A percentile compares a stretch with the other conserved stretches of the same genome.
Conservation (phyloP, 2,797 vertebrate species). For the Enoplosus armatus region DNA sequence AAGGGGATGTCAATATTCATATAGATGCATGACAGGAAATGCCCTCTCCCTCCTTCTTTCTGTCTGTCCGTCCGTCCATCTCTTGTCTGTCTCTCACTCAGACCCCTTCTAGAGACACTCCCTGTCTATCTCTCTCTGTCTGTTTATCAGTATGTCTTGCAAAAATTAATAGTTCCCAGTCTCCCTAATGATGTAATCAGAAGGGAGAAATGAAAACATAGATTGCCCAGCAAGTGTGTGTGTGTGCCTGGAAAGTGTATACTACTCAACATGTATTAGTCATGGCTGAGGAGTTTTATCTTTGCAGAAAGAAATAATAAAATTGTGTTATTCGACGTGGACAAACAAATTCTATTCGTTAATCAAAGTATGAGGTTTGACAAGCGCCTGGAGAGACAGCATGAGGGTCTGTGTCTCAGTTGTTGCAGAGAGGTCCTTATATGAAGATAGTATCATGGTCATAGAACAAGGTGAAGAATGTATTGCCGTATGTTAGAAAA, state of each 20-base stretch:
- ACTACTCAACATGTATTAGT: conserved; percentile 10
- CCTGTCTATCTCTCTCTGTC: conserved; percentile 29
- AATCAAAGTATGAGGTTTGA: conserved; percentile 4
- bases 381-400: background rate
- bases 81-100: conserved; percentile 37
- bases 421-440: background rate
- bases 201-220: conserved; percentile 59
- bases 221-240: conserved; percentile 18
- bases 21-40: conserved; percentile 53
- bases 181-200: conserved; percentile 61
- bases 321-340: background rate
- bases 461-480: background rate
- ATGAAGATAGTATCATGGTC: background rate
- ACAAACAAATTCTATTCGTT: background rate
- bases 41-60: conserved; percentile 9
- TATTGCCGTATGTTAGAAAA: background rate
- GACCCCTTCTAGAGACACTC: conserved; percentile 12
- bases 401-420: background rate
- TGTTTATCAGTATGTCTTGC: conserved; percentile 24
- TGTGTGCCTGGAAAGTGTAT: conserved; percentile 27
- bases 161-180: conserved; percentile 18
- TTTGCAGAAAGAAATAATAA: background rate
- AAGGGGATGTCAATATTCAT: conserved; percentile 45
- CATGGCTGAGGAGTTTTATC: conserved; percentile 11
- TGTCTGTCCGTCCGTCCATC: conserved; percentile 7